A percentile compares a stretch with the other conserved stretches of the same genome.
These are phyloP conservation scores for Cordylochernes scorpioides DNA, from an alignment of 2,888 invertebrate genomes.

Conservation along the genomic window DNA sequence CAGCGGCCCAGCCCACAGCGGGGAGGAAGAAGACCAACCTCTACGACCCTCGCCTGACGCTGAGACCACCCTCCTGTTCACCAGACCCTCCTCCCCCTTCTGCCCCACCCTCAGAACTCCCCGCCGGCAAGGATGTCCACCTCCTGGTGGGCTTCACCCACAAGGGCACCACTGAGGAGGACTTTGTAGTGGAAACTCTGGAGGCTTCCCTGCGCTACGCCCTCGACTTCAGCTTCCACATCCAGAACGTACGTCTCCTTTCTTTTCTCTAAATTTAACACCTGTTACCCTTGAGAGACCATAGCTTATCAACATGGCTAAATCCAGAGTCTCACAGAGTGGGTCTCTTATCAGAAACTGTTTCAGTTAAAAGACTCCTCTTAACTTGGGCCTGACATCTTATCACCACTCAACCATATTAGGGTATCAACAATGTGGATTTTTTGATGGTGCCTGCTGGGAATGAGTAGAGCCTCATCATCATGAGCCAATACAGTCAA, in stretches of 20 bases:
- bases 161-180: conserved; percentile 51
- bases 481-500: too few species aligned
- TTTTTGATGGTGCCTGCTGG: too few species aligned
- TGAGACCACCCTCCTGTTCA: conserved; percentile 64
- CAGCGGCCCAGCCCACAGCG: conserved; percentile 4
- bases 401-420: too few species aligned
- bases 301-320: too few species aligned
- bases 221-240: conserved; percentile 89
- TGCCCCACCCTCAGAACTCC: conserved; percentile 36
- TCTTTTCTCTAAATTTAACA: conserved; percentile 1
- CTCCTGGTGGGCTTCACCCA: conserved; percentile 88
- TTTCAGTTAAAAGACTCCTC: too few species aligned
- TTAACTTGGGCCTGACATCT: too few species aligned
- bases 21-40: conserved; percentile 13
- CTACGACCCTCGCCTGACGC: conserved; percentile 55
- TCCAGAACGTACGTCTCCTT: conserved; percentile 79
- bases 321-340: too few species aligned
- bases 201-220: conserved; percentile 97
- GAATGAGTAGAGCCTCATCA: too few species aligned
- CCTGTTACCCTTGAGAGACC: too few species aligned
- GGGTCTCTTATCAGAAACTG: too few species aligned
- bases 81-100: conserved; percentile 19
- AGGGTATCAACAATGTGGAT: too few species aligned
- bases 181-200: conserved; percentile 67
- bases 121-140: conserved; percentile 72